Evolutionary conservation across 2,888 invertebrate genomes (phyloP), one percentile per base, ranked within the genome.

Genomic region (Aleiodes leptofemur): DNA sequence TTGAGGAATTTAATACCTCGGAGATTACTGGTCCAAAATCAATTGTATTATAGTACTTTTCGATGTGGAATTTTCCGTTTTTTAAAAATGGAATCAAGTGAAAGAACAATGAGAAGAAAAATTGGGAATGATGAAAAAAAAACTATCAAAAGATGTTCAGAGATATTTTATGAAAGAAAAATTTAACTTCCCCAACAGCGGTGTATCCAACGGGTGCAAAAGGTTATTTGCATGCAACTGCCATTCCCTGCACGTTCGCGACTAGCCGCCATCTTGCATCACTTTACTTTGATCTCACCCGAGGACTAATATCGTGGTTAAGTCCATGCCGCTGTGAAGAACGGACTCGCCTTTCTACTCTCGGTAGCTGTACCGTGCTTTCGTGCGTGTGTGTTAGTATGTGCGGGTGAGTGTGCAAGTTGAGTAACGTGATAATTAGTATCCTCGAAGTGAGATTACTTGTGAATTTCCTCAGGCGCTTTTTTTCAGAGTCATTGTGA

Each of bases 241-340:
- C 79, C 80, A 82, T 82, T 82, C 82, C 53, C 74, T 72, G 80
- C 82, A 81, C 82, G 82, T 82, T 78, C 78, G 75, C 79, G 79
- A 75, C 77, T 72, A 72, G 77, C 73, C 81, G 81, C 82, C 81
- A 81, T 81, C 80, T 81, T 82, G 82, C 82, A 80, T 81, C 81
- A 82, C 80, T 81, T 82, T 77, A 81, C 82, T 82, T 82, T 82
- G 82, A 82, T 82, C 81, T 82, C 75, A 76, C 78, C 48, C 77
- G 55, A 76, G 72, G 77, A 76, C 80, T 82, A 82, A 82, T 81
- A 80, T 81, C 75, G 78, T 75, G 74, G 76, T 73, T 72, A 75
- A 77, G 78, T 79, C 78, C 76, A 77, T 23, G 73, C 73, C 61
- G 50, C 72, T 57, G 56, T 61, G 72, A 77, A 78, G 76, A 74